phyloP scores from a whole-genome alignment of 2,888 invertebrate genomes.

The Apamea monoglypha region DNA sequence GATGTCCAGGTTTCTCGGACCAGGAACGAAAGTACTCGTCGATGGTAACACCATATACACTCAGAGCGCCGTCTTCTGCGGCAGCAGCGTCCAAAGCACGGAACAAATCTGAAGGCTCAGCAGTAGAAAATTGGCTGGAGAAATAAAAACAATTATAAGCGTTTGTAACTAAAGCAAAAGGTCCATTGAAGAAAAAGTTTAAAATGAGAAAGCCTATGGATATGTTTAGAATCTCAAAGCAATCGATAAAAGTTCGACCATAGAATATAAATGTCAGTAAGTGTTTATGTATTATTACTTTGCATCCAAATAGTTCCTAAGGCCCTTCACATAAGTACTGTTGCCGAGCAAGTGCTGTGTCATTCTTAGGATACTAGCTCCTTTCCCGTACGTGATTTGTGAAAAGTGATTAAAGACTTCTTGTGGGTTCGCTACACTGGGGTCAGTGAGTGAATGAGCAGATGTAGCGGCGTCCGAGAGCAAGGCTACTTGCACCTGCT shows the following conservation, averaged over 20 bases:
- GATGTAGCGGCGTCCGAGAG: conserved; percentile 89
- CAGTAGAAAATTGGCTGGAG: conserved; percentile 81
- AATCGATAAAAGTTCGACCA: neutral
- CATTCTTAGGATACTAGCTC: conserved; percentile 92
- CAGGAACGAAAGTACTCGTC: conserved; percentile 90
- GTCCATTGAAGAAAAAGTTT: neutral
- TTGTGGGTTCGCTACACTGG: conserved; percentile 88
- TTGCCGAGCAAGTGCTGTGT: conserved; percentile 91
- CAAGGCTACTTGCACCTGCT: conserved; percentile 92
- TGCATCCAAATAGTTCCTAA: conserved; percentile 88
- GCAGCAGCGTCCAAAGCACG: conserved; percentile 84
- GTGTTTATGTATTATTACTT: conserved; percentile 77
- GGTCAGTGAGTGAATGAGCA: conserved; percentile 91
- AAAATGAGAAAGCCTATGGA: neutral
- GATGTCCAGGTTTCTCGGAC: conserved; percentile 91
- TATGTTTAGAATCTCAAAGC: neutral
- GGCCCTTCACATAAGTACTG: conserved; percentile 86
- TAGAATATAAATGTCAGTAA: conserved; percentile 18
- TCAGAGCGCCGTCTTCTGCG: conserved; percentile 74
- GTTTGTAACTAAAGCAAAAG: neutral
- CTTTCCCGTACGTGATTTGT: conserved; percentile 93
- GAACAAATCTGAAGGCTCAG: conserved; percentile 89
- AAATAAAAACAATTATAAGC: conserved; percentile 18
- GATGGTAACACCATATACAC: conserved; percentile 78
- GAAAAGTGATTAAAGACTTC: conserved; percentile 92